Base-by-base conservation (phyloP, 2,888 invertebrate species). In the Cancer borealis region DNA sequence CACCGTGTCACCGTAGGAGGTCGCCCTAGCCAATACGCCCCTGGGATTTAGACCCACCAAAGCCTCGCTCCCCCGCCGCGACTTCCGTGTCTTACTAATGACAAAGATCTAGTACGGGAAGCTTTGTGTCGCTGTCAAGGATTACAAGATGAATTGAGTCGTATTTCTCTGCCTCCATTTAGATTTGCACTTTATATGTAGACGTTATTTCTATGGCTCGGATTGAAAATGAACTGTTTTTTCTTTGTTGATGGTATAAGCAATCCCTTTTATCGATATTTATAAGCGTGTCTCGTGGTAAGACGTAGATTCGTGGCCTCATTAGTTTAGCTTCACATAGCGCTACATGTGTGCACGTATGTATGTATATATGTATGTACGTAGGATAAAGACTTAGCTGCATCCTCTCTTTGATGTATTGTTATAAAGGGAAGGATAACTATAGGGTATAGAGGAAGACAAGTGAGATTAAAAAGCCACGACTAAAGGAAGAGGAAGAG, bases 111-210 rank as follows among this genome's bases (percentile, higher is more conserved):
- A 6, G 66, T 66, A 21, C 66, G 66, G 66, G n/a, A 66, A n/a
- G 66, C 66, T 66, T 66, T 66, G 66, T 66, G 66, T 66, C 66
- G 66, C 66, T 66, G 66, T 66, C n/a, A 66, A n/a, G 66, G 66
- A 66, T 66, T 66, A 66, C 66, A 66, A 66, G 66, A 66, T 66
- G 21, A 66, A 66, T 66, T 66, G 66, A 66, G n/a, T n/a, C n/a
- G 66, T 66, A 66, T 66, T 66, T 66, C 66, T n/a, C n/a, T 3
- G n/a, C 3, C n/a, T 1, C 21, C 21, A 66, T 66, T 66, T 66
- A n/a, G 66, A 66, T n/a, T 66, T 21, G n/a, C 66, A n/a, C n/a
- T n/a, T 39, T 39, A 2, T n/a, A 14, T 54, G 12, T 17, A 73
- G n/a, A 73, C 73, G 14, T 79, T 30, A 30, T 79, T 79, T 79